Conservation (phyloP, 1,140 invertebrate genomes). For the Cydia amplana region DNA sequence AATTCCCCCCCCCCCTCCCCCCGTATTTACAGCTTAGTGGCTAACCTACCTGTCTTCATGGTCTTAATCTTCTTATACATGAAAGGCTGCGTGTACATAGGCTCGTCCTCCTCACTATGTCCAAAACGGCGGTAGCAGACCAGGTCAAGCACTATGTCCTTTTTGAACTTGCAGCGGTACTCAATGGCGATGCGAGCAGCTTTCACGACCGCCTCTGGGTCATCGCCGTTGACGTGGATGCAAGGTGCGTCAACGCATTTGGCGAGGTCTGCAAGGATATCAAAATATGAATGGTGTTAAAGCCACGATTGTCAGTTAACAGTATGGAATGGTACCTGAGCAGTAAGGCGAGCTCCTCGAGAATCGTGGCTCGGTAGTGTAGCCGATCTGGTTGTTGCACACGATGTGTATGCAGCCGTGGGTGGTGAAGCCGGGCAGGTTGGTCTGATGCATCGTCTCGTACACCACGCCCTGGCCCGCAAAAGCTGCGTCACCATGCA, state of each 20-base stretch:
- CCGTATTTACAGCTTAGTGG: background rate
- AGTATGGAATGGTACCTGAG: conserved; percentile 71
- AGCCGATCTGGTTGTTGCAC: conserved; percentile 95
- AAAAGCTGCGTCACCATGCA: conserved; percentile 96
- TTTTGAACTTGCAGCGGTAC: conserved; percentile 90
- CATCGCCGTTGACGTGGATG: conserved; percentile 96
- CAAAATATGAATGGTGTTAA: background rate
- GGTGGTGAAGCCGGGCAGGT: conserved; percentile 92
- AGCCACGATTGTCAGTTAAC: background rate
- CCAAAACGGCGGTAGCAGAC: conserved; percentile 93
- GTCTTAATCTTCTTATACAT: conserved; percentile 94
- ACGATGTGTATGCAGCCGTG: conserved; percentile 94
- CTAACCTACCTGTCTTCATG: conserved; percentile 79
- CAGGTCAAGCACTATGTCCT: conserved; percentile 94
- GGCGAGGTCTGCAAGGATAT: conserved; percentile 84
- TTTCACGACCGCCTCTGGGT: conserved; percentile 93
- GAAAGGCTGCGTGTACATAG: conserved; percentile 95
- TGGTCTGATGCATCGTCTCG: conserved; percentile 93
- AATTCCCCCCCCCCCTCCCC: too few species aligned
- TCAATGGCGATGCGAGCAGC: conserved; percentile 92
- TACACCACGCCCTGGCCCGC: conserved; percentile 92
- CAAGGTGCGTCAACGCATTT: conserved; percentile 94
- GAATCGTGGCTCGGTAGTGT: conserved; percentile 94
- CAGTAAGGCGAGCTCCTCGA: conserved; percentile 84
- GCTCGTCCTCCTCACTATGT: conserved; percentile 97